phyloP scores from a whole-genome alignment of 2,113 vertebrate species.

The Lipophrys pholis region DNA sequence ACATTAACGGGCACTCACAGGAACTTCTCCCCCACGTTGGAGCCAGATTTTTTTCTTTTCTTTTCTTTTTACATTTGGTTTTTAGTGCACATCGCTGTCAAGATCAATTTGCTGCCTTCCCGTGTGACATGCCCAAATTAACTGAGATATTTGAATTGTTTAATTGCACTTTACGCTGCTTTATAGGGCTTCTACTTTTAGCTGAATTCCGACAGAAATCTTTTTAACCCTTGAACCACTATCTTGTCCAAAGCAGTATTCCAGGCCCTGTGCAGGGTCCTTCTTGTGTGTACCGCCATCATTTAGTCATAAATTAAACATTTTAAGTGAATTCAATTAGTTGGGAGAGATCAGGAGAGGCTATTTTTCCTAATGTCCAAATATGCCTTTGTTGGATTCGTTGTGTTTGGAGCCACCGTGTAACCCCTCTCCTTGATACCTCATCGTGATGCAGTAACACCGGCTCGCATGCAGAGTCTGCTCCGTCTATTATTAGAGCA shows the following conservation, averaged over 20 bases:
- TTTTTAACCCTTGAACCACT: constrained; percentile 31
- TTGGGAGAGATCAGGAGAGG: constrained; percentile 14
- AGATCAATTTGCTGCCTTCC: not conserved
- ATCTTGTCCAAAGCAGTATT: constrained; percentile 61
- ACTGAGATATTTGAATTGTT: constrained; percentile 15
- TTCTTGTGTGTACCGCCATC: constrained; percentile 14
- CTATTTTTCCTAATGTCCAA: constrained; percentile 32
- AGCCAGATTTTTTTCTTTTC: constrained; percentile 9
- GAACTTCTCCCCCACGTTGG: constrained; percentile 12
- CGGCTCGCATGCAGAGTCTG: not conserved
- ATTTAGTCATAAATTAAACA: not conserved
- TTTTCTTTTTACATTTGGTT: not conserved
- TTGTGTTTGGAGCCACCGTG: constrained; percentile 3
- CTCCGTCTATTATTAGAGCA: constrained; percentile 41
- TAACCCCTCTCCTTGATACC: constrained; percentile 32
- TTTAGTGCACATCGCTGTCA: not conserved
- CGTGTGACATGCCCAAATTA: not conserved
- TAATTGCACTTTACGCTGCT: constrained; percentile 66
- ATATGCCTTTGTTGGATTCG: constrained; percentile 44
- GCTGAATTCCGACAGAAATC: constrained; percentile 39
- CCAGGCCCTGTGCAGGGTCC: constrained; percentile 21
- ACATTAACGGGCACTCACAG: constrained; percentile 7
- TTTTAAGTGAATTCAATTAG: not conserved
- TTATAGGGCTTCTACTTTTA: constrained; percentile 23
- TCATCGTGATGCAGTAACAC: not conserved